Evolutionary conservation across 2,888 invertebrate genomes (phyloP).

Genomic region (Euplexia lucipara): DNA sequence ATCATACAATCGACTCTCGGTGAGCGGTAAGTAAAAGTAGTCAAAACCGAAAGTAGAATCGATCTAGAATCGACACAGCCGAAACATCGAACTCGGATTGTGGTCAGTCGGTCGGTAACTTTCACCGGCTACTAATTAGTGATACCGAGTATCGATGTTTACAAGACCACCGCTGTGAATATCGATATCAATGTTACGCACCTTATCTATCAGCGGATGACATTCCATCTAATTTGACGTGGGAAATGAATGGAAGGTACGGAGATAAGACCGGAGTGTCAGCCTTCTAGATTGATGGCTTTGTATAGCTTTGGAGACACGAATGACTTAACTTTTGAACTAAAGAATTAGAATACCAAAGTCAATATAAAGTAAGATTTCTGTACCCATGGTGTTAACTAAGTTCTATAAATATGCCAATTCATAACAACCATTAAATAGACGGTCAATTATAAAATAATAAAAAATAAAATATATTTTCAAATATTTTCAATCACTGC

Average conservation of each 20-base stretch:
- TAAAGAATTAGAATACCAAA: not conserved
- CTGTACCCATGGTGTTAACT: not conserved
- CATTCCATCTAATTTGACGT: slow-evolving; percentile 61
- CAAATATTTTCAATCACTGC: slow-evolving; percentile 8
- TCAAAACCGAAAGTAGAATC: slow-evolving; percentile 91
- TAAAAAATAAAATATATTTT: slow-evolving; percentile 15
- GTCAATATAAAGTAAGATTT: no score
- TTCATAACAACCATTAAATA: slow-evolving; percentile 11
- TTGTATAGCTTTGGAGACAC: slow-evolving; percentile 16
- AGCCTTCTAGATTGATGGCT: slow-evolving; percentile 28
- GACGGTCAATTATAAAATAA: not conserved
- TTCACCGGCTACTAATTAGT: slow-evolving; percentile 88
- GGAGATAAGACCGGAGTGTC: slow-evolving; percentile 27
- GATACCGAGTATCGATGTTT: slow-evolving; percentile 84
- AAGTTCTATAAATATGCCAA: not conserved
- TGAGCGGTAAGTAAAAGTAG: slow-evolving; percentile 87
- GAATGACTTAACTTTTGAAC: slow-evolving; percentile 14
- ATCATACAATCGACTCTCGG: slow-evolving; percentile 79
- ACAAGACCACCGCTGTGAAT: slow-evolving; percentile 75
- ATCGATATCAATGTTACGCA: slow-evolving; percentile 82
- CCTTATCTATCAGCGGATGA: slow-evolving; percentile 60
- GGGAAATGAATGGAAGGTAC: slow-evolving; percentile 51
- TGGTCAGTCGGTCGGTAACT: slow-evolving; percentile 90
- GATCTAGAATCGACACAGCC: slow-evolving; percentile 88
- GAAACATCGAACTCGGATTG: slow-evolving; percentile 86